A percentile compares a stretch with the other conserved stretches of the same genome.
Conservation (phyloP, 2,113 vertebrate species). For the Dolichotis patagonum region DNA sequence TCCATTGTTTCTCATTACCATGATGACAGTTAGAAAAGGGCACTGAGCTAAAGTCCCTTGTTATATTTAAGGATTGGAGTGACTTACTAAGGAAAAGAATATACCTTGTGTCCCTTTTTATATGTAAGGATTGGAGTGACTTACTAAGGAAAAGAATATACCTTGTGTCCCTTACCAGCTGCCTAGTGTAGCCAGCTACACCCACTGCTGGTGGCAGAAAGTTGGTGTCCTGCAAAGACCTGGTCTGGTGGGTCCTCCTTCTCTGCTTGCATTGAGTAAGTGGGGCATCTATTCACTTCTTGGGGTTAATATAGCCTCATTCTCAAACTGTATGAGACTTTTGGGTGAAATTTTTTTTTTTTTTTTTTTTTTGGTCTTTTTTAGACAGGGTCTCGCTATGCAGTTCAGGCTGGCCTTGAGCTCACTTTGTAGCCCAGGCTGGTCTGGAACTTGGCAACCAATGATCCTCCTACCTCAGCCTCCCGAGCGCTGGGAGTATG, state of each 20-base stretch:
- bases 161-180: accelerated
- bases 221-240: neutral
- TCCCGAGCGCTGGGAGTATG: too few species aligned
- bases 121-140: neutral
- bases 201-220: neutral
- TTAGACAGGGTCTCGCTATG: too few species aligned
- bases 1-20: neutral
- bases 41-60: neutral
- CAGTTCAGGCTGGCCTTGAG: too few species aligned
- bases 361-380: too few species aligned
- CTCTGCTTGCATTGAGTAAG: accelerated
- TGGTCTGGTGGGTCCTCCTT: too few species aligned
- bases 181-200: neutral
- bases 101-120: neutral
- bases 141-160: neutral
- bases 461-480: too few species aligned
- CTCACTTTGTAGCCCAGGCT: too few species aligned
- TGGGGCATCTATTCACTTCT: neutral
- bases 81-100: neutral
- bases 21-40: neutral
- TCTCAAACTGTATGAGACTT: neutral
- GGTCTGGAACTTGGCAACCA: too few species aligned
- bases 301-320: accelerated
- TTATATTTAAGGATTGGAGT: neutral
- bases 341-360: neutral